Evolutionary conservation across 2,113 vertebrate species (phyloP), one percentile per base, ranked within the genome.

Genomic region (Hemiprocne comata): DNA sequence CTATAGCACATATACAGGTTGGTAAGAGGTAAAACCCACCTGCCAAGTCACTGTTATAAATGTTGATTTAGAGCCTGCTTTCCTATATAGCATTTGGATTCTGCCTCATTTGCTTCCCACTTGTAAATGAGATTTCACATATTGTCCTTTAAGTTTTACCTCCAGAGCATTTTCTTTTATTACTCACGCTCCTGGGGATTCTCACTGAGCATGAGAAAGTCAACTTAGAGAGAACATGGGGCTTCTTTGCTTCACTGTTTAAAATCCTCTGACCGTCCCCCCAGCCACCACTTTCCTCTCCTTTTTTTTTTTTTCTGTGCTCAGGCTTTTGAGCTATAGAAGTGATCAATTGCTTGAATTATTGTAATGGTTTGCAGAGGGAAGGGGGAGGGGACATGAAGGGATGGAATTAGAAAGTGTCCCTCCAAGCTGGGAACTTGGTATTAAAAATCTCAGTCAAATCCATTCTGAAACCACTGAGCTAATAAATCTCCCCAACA

Each of bases 401-500:
- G 70, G 84, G 76, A 72, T 90, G 69, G 94, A 96, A 94, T 92
- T 96, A 92, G 93, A 75, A 94, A 95, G 31, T 96, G 93, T 94
- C 84, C 72, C 92, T 97, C 95, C 95, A 97, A 97, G 94, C 95
- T 97, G 96, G 93, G 85, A 97, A 92, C 85, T 90, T 91, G 88
- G 85, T 95, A 90, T 96, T 95, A 97, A 97, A 97, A 97, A 96
- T 94, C 89, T 97, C 93, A 88, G 95, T 87, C 90, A 87, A 72
- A 95, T 95, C 89, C 85, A 53, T 94, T 72, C 88, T 69, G 92
- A 91, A 90, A 81, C 53, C 7, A 3, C 61, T 83, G 87, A 97
- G 96, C 84, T 97, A 96, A 98, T 97, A 97, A 97, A 98, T 97
- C 93, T 92, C 74, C 66, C 71, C 97, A 94, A 92, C 96, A 80